Evolutionary conservation across 2,797 vertebrate species (phyloP).

Genomic region (Cynopterus sphinx): DNA sequence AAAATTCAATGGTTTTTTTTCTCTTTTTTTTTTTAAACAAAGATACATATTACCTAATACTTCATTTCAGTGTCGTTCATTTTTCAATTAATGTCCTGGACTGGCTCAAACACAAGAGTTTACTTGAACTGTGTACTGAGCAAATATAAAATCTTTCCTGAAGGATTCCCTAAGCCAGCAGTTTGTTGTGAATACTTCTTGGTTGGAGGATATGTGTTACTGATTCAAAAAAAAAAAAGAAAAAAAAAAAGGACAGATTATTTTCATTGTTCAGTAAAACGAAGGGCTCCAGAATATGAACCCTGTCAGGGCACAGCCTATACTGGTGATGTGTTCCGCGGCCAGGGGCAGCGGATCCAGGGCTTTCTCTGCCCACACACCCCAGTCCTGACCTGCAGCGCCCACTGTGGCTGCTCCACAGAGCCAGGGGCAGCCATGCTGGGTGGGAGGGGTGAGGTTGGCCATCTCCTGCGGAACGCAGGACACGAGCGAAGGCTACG

Average conservation of each 20-base stretch:
- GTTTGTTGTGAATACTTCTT: slow-evolving; percentile 11
- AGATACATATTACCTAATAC: slow-evolving; percentile 70
- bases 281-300: background rate
- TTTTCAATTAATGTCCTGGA: slow-evolving; percentile 45
- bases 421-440: background rate
- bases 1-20: slow-evolving; percentile 76
- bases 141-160: slow-evolving; percentile 41
- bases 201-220: background rate
- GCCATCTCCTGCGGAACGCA: background rate
- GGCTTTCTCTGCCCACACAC: background rate
- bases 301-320: accelerated
- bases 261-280: background rate
- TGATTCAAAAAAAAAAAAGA: background rate
- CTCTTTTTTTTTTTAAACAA: slow-evolving; percentile 80
- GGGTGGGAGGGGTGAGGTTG: background rate
- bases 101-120: slow-evolving; percentile 66
- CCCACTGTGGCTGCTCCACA: background rate
- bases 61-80: slow-evolving; percentile 72
- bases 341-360: background rate
- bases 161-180: background rate
- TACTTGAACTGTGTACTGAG: background rate
- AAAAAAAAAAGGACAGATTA: background rate
- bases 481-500: background rate
- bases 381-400: background rate
- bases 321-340: background rate